Conservation (phyloP, 2,113 vertebrate species). For the Numenius arquata region DNA sequence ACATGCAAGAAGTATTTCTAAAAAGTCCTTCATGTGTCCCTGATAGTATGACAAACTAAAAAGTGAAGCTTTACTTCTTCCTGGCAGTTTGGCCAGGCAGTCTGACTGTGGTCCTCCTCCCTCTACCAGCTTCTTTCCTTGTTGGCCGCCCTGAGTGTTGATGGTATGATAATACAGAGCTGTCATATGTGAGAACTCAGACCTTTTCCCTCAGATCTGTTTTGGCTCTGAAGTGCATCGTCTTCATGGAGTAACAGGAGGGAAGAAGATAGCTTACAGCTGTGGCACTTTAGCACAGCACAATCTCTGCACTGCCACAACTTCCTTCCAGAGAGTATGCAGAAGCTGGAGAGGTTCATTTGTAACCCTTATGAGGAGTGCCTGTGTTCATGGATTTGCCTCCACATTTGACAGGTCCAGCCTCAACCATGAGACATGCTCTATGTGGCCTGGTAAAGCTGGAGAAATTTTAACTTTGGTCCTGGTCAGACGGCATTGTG, state of each 20-base stretch:
- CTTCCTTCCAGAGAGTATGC: accelerated
- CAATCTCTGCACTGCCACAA: background rate
- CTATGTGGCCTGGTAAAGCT: background rate
- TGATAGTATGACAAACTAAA: background rate
- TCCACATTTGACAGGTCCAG: background rate
- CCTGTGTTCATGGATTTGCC: background rate
- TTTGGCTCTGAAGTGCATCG: background rate
- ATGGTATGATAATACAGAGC: background rate
- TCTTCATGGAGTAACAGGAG: background rate
- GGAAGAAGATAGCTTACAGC: background rate
- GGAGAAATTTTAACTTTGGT: background rate
- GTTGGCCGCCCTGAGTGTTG: accelerated
- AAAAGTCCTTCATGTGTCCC: background rate
- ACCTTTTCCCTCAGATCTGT: background rate
- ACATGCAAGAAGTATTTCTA: background rate
- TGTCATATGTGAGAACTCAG: background rate
- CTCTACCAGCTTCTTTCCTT: background rate
- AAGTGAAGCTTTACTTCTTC: background rate
- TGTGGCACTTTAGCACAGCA: background rate
- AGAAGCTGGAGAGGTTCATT: background rate
- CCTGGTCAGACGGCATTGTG: background rate
- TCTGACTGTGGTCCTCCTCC: background rate
- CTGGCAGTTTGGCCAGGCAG: background rate
- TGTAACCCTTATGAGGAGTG: background rate
- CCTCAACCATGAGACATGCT: background rate